These are phyloP conservation scores for Craseonycteris thonglongyai DNA, from an alignment of 2,113 vertebrate species.

Conservation along the genomic window DNA sequence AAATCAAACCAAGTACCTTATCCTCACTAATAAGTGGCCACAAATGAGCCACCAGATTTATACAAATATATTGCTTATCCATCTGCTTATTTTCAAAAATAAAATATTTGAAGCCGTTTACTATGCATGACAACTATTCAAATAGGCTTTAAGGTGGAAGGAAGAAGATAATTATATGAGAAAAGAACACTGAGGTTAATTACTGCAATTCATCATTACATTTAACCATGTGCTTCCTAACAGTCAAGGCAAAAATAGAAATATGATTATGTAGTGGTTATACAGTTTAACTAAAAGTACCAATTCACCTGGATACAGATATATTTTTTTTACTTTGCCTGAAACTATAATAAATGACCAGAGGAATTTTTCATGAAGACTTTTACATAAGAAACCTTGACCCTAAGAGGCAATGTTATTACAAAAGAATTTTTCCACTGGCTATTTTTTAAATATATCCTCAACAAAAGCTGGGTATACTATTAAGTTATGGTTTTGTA, in stretches of 20 bases:
- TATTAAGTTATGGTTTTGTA: neutral
- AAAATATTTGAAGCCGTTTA: neutral
- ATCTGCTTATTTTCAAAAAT: neutral
- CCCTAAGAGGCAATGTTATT: neutral
- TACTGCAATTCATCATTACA: neutral
- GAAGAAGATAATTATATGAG: neutral
- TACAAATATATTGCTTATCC: neutral
- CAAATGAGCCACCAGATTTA: neutral
- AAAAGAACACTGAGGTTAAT: neutral
- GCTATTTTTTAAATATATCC: neutral
- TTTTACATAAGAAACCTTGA: neutral
- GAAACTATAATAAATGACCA: neutral
- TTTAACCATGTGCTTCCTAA: neutral
- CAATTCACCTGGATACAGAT: neutral
- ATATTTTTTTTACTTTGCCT: neutral
- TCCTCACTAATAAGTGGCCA: neutral
- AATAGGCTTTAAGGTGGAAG: neutral
- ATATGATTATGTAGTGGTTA: neutral
- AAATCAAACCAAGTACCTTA: neutral
- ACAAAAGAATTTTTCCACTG: neutral
- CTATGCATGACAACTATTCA: neutral
- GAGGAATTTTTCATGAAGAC: neutral
- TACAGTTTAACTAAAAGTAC: neutral
- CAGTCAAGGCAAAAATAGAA: neutral
- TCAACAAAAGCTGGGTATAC: neutral